These are phyloP conservation scores for Perithous albicinctus DNA, from an alignment of 2,888 invertebrate species.

Conservation along the genomic window DNA sequence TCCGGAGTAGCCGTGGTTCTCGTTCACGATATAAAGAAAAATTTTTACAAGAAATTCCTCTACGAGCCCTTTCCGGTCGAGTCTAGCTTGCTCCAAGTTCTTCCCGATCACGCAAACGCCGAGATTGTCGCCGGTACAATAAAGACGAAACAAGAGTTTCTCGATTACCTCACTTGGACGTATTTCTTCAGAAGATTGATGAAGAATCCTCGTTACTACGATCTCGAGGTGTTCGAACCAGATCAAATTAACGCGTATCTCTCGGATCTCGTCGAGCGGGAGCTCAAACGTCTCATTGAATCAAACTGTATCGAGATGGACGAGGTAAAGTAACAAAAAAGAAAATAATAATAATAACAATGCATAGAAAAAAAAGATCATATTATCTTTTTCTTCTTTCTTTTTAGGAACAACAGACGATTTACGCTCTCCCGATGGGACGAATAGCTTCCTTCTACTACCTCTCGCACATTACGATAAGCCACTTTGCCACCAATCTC, in stretches of 20 bases:
- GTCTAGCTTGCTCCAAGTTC: conserved; percentile 94
- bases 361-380: neutral
- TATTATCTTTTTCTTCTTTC: neutral
- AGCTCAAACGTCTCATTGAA: conserved; percentile 89
- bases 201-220: conserved; percentile 97
- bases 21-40: conserved; percentile 98
- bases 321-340: no score
- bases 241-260: conserved; percentile 91
- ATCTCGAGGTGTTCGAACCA: conserved; percentile 90
- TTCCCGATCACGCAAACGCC: conserved; percentile 99
- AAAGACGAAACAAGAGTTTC: conserved; percentile 94
- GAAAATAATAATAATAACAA: no score
- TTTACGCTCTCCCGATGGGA: conserved; percentile 88
- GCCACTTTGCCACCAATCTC: conserved; percentile 91
- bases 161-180: conserved; percentile 99
- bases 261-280: conserved; percentile 92
- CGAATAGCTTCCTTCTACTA: conserved; percentile 99
- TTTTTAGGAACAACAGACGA: conserved; percentile 75
- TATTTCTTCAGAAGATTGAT: conserved; percentile 97
- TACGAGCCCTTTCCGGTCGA: conserved; percentile 99
- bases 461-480: conserved; percentile 95
- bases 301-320: conserved; percentile 93
- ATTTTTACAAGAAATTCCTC: conserved; percentile 99
- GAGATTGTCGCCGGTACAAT: conserved; percentile 98
- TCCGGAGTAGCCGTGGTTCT: conserved; percentile 95